A percentile compares a stretch with the other conserved stretches of the same genome.
Evolutionary conservation across 2,797 vertebrate genomes (phyloP).

Genomic region (Eurystomus glaucurus): DNA sequence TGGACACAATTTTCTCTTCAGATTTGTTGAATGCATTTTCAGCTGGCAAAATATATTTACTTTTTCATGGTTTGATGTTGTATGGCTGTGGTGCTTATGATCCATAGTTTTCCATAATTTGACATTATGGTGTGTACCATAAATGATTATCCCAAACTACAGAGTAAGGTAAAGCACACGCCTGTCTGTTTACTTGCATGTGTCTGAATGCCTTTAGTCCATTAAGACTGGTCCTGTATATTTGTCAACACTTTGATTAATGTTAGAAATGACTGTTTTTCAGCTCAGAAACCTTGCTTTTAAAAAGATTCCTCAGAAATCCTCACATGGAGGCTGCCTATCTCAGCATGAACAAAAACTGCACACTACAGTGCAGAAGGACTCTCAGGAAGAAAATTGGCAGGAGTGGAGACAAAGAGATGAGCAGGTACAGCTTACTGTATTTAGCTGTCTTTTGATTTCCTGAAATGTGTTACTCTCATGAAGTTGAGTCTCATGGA

Average conservation of each 20-base stretch:
- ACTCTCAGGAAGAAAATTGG: slow-evolving; percentile 88
- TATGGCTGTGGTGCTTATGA: background rate
- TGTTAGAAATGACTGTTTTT: background rate
- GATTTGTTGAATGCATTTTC: background rate
- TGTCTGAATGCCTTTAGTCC: background rate
- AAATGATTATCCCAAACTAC: background rate
- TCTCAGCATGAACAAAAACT: slow-evolving; percentile 87
- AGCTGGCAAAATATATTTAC: background rate
- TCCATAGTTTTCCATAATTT: background rate
- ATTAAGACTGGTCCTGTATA: background rate
- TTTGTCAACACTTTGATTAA: background rate
- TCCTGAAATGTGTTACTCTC: background rate
- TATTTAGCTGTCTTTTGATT: background rate
- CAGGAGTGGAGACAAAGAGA: slow-evolving; percentile 95
- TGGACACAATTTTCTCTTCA: background rate
- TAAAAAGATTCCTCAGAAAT: slow-evolving; percentile 95
- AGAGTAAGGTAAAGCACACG: background rate
- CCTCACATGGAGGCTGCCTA: slow-evolving; percentile 82
- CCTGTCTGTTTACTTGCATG: background rate
- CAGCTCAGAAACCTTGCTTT: slow-evolving; percentile 95
- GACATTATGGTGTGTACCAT: background rate
- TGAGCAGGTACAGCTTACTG: slow-evolving; percentile 87
- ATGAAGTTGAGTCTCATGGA: background rate
- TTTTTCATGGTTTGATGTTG: background rate
- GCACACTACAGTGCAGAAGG: slow-evolving; percentile 74